These are phyloP conservation scores for Catocala nupta DNA, from an alignment of 2,888 invertebrate species.

Conservation along the genomic window DNA sequence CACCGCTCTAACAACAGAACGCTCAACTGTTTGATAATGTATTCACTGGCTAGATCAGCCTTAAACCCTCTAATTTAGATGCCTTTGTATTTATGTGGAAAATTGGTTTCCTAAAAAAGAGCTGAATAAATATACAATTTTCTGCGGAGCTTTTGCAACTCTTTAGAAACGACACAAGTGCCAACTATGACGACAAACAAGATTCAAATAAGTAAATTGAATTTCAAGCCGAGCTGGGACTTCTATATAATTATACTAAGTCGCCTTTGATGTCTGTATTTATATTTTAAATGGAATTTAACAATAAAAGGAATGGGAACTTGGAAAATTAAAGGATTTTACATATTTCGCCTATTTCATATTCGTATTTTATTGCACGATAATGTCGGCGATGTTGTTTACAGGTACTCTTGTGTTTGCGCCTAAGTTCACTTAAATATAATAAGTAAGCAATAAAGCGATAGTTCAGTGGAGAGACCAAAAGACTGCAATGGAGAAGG, in stretches of 20 bases:
- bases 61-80: slow-evolving; percentile 4
- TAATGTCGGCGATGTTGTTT: slow-evolving; percentile 23
- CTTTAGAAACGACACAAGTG: slow-evolving; percentile 13
- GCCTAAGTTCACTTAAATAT: slow-evolving; percentile 15
- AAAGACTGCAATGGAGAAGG: no score
- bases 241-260: slow-evolving; percentile 34
- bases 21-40: slow-evolving; percentile 27
- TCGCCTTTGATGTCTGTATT: slow-evolving; percentile 18
- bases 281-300: slow-evolving; percentile 16
- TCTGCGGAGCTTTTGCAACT: slow-evolving; percentile 3
- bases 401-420: slow-evolving; percentile 18
- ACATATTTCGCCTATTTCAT: slow-evolving; percentile 2
- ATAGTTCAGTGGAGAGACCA: no score
- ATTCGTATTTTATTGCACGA: slow-evolving; percentile 14
- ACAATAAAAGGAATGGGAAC: slow-evolving; percentile 2
- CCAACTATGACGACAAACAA: slow-evolving; percentile 37
- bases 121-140: not conserved
- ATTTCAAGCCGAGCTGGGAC: slow-evolving; percentile 32
- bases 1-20: slow-evolving; percentile 18
- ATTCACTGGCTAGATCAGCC: slow-evolving; percentile 11
- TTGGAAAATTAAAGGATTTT: slow-evolving; percentile 6
- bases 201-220: slow-evolving; percentile 40
- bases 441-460: slow-evolving; percentile 23
- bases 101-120: slow-evolving; percentile 7
- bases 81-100: not conserved